Conservation (phyloP, 1,140 invertebrate species). For the Drosophila arawakana region DNA sequence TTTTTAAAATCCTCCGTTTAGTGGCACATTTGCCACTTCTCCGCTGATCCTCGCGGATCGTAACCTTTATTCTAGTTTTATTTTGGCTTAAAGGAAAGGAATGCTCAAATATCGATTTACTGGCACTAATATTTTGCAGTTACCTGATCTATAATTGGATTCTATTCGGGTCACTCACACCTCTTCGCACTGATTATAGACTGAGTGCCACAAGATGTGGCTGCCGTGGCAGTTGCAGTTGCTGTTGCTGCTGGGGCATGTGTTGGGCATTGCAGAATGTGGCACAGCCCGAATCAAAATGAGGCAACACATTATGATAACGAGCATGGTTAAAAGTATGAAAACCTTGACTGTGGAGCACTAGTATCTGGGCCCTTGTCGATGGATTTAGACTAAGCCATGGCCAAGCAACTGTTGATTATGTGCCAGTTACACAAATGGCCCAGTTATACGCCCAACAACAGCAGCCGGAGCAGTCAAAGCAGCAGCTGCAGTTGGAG, state of each 20-base stretch:
- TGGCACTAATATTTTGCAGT: constrained; percentile 23
- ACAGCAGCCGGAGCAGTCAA: background rate
- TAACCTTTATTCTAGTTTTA: constrained; percentile 6
- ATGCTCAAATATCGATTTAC: constrained; percentile 28
- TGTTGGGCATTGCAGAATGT: constrained; percentile 10
- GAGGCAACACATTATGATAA: constrained; percentile 77
- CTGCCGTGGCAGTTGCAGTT: background rate
- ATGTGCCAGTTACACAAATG: constrained; percentile 79
- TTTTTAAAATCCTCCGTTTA: too few species aligned
- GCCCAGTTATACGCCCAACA: constrained; percentile 75
- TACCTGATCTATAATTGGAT: constrained; percentile 25
- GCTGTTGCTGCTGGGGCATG: constrained; percentile 9
- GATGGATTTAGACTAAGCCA: constrained; percentile 41
- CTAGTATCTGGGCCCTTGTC: constrained; percentile 18
- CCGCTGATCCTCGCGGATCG: constrained; percentile 12
- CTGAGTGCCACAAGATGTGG: constrained; percentile 1
- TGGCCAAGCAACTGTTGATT: constrained; percentile 78
- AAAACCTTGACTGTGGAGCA: constrained; percentile 33
- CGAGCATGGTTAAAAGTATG: constrained; percentile 67
- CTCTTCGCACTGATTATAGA: constrained; percentile 49
- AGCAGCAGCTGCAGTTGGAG: constrained; percentile 1
- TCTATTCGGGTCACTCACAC: constrained; percentile 72
- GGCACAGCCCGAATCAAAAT: constrained; percentile 51
- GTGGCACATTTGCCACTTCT: too few species aligned
- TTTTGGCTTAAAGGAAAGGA: background rate